These are phyloP conservation scores for Lordiphosa mommai DNA, from an alignment of 1,140 invertebrate species.

Conservation along the genomic window DNA sequence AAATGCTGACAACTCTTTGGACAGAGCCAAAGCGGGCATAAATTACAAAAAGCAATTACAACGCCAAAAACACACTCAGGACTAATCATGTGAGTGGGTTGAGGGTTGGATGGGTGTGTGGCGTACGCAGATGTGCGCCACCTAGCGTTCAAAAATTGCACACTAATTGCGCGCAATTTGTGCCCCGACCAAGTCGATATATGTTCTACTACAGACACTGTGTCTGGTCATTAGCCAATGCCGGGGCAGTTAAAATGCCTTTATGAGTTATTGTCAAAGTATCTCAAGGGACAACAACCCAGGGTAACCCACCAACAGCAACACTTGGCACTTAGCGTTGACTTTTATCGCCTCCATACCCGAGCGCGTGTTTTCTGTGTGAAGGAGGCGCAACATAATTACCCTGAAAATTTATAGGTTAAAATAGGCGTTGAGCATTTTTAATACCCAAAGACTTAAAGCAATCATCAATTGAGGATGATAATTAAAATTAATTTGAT, in stretches of 20 bases:
- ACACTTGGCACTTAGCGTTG: constrained; percentile 28
- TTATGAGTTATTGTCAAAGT: constrained; percentile 68
- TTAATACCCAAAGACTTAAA: constrained; percentile 26
- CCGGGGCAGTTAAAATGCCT: constrained; percentile 63
- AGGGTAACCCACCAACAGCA: constrained; percentile 11
- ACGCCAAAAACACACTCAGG: constrained; percentile 58
- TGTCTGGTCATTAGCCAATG: constrained; percentile 56
- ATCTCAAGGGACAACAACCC: constrained; percentile 29
- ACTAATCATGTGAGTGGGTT: constrained; percentile 52
- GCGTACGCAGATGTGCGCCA: constrained; percentile 57
- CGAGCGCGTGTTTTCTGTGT: neutral
- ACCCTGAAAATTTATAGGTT: constrained; percentile 55
- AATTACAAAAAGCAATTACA: constrained; percentile 77
- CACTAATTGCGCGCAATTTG: constrained; percentile 74
- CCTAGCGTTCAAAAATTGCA: constrained; percentile 68
- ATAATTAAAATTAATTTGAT: constrained; percentile 49
- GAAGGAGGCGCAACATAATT: constrained; percentile 45
- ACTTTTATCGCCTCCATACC: constrained; percentile 35
- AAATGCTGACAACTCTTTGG: constrained; percentile 59
- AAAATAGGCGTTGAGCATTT: constrained; percentile 46
- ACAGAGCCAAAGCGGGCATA: constrained; percentile 40
- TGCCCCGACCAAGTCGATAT: constrained; percentile 23
- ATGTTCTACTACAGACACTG: constrained; percentile 3
- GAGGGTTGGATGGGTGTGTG: constrained; percentile 13
- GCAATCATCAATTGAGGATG: constrained; percentile 18